phyloP scores from a whole-genome alignment of 2,888 invertebrate genomes.

The Auanema freiburgensis region DNA sequence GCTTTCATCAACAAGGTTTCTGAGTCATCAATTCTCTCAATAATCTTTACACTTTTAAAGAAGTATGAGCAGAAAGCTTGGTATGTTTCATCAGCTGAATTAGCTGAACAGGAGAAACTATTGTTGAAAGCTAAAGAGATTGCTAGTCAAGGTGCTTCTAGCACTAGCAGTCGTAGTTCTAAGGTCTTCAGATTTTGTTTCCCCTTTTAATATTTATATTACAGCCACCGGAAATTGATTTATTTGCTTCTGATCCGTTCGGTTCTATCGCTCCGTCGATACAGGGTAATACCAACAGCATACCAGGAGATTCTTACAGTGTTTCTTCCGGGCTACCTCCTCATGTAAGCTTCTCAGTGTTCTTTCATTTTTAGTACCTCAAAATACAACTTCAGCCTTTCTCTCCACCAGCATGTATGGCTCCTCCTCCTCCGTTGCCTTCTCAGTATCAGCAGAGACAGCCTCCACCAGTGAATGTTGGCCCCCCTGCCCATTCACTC shows the following conservation, averaged over 20 bases:
- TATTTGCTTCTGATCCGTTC: conserved; percentile 14
- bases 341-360: background rate
- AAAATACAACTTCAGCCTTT: conserved; percentile 6
- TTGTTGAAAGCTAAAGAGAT: conserved; percentile 32
- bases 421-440: conserved; percentile 26
- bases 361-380: background rate
- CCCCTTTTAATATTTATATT: background rate
- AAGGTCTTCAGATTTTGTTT: background rate
- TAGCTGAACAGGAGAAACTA: conserved; percentile 51
- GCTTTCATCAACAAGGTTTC: conserved; percentile 31
- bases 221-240: conserved; percentile 17
- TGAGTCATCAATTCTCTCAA: background rate
- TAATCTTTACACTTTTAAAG: conserved; percentile 67
- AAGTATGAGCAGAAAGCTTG: conserved; percentile 89
- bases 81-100: conserved; percentile 69
- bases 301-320: background rate
- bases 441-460: background rate
- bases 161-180: background rate
- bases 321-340: background rate
- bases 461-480: background rate
- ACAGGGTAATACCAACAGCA: background rate
- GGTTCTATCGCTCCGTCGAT: conserved; percentile 2
- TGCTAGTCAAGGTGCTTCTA: conserved; percentile 2
- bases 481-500: background rate
- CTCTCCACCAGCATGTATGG: conserved; percentile 29